phyloP scores from a whole-genome alignment of 92 coral and sea anemone genomes.

The Scolanthus callimorphus region DNA sequence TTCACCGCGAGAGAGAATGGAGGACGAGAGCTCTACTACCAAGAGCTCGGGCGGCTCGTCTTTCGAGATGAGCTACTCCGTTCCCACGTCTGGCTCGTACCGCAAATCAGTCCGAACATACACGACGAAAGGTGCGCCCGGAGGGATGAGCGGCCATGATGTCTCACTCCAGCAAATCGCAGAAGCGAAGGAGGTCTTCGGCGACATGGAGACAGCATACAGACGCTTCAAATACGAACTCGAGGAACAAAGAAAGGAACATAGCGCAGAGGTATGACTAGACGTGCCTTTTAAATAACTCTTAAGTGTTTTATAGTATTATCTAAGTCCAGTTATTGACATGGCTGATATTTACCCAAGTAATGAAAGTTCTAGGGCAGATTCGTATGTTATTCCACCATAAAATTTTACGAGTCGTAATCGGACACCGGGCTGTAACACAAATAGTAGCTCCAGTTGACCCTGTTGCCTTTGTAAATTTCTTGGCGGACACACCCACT shows the following conservation, averaged over 20 bases:
- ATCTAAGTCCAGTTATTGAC: too few relatives aligned
- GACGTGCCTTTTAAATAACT: too few relatives aligned
- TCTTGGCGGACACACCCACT: too few relatives aligned
- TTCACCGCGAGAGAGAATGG: too few relatives aligned
- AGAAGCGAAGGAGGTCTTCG: constrained; percentile 91
- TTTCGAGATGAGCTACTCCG: constrained; percentile 9
- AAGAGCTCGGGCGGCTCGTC: constrained; percentile 19
- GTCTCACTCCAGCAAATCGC: constrained; percentile 85
- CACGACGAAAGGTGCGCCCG: constrained; percentile 35
- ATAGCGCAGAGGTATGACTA: constrained; percentile 88
- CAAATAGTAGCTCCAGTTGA: too few relatives aligned
- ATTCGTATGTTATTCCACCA: too few relatives aligned
- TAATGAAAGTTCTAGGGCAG: too few relatives aligned
- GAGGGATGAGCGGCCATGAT: constrained; percentile 37
- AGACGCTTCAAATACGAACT: constrained; percentile 74
- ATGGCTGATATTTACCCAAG: too few relatives aligned
- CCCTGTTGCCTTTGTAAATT: too few relatives aligned
- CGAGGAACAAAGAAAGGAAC: constrained; percentile 81
- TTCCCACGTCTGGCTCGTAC: constrained; percentile 21
- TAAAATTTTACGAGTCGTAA: too few relatives aligned
- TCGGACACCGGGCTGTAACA: too few relatives aligned
- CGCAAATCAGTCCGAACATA: constrained; percentile 42
- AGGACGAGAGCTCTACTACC: constrained; percentile 9
- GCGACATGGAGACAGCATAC: constrained; percentile 90
- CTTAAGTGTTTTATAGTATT: too few relatives aligned